Percentiles rank a stretch among this genome's conserved stretches.
Evolutionary conservation across 2,113 vertebrate species (phyloP).

Genomic region (Arenaria interpres): DNA sequence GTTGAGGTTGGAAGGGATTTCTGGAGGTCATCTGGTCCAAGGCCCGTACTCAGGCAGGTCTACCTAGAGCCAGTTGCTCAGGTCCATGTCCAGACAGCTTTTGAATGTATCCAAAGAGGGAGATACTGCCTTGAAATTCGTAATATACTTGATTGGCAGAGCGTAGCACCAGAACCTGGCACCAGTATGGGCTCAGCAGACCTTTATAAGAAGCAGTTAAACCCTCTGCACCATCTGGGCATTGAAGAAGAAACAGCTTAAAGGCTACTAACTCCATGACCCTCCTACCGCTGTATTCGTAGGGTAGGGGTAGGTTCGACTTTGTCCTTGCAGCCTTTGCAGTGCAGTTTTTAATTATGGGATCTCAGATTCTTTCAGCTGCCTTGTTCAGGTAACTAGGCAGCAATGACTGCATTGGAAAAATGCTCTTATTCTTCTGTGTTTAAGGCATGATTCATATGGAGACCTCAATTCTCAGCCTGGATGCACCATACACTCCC

Average conservation of each 20-base stretch:
- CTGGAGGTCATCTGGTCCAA: not conserved
- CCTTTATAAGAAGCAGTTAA: not conserved
- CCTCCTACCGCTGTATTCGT: not conserved
- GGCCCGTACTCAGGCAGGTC: not conserved
- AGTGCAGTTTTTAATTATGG: not conserved
- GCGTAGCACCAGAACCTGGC: not conserved
- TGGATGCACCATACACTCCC: not conserved
- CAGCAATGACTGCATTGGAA: not conserved
- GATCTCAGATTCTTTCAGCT: not conserved
- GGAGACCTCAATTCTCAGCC: not conserved
- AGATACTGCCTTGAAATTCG: not conserved
- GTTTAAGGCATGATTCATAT: not conserved
- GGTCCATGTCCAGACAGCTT: not conserved
- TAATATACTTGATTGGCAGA: not conserved
- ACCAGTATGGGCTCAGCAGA: not conserved
- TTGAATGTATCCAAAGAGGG: not conserved
- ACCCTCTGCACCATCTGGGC: not conserved
- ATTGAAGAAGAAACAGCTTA: not conserved
- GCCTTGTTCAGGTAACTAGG: not conserved
- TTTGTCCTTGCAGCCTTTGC: not conserved
- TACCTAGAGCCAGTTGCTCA: not conserved
- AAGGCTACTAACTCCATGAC: not conserved
- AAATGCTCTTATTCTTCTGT: not conserved
- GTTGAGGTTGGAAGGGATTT: not conserved
- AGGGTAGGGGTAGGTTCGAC: not conserved